Percentiles rank a stretch among this genome's conserved stretches.
Evolutionary conservation across 2,113 vertebrate species (phyloP).

Genomic region (Gracilinanus agilis): DNA sequence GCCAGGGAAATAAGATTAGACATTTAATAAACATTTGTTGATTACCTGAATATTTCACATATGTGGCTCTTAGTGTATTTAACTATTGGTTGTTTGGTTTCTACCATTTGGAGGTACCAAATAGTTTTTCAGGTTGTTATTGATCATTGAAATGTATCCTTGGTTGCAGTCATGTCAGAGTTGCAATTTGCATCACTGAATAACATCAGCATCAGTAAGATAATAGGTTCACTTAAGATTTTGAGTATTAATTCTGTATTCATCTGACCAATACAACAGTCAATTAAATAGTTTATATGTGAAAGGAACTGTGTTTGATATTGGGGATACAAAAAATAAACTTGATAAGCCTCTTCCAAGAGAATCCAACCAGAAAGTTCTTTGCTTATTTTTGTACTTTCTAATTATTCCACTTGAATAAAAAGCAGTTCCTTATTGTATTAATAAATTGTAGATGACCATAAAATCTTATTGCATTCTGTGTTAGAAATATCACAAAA

Average conservation of each 20-base stretch:
- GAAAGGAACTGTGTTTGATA: neutral
- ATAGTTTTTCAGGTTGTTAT: neutral
- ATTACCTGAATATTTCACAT: neutral
- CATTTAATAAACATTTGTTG: neutral
- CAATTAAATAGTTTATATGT: neutral
- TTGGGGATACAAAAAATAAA: neutral
- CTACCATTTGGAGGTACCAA: neutral
- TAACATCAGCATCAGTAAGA: neutral
- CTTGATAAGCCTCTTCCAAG: neutral
- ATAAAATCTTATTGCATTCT: neutral
- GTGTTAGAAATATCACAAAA: neutral
- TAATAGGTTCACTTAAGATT: neutral
- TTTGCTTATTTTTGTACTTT: neutral
- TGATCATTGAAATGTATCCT: neutral
- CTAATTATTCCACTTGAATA: neutral
- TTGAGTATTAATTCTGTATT: neutral
- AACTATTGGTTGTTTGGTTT: neutral
- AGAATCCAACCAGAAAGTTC: neutral
- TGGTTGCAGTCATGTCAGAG: neutral
- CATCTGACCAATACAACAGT: neutral
- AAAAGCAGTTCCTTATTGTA: neutral
- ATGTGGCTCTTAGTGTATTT: neutral
- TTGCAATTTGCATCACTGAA: neutral
- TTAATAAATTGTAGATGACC: neutral
- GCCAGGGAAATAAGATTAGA: neutral